These are phyloP conservation scores for mouse (Mus musculus) DNA, from an alignment of 2,113 vertebrate species.

Conservation along the genomic window GRCm39 chr16:89791001-89791500, in stretches of 20 bases:
- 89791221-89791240: neutral
- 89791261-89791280: neutral
- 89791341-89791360: fast-evolving
- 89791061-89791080: neutral
- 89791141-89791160: neutral
- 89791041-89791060: neutral
- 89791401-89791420: neutral
- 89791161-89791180: neutral
- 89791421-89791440: neutral
- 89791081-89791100: neutral
- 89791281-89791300: neutral
- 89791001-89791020: neutral
- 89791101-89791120: neutral
- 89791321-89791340: fast-evolving
- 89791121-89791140: neutral
- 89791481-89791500: neutral
- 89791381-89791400: neutral
- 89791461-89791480: neutral
- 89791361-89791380: neutral
- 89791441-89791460: neutral
- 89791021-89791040: neutral
- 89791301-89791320: fast-evolving
- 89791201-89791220: too few species aligned
- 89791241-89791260: neutral
- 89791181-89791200: neutral